Evolutionary conservation across 2,797 vertebrate genomes (phyloP).

Genomic region (Mionectes olivaceus): DNA sequence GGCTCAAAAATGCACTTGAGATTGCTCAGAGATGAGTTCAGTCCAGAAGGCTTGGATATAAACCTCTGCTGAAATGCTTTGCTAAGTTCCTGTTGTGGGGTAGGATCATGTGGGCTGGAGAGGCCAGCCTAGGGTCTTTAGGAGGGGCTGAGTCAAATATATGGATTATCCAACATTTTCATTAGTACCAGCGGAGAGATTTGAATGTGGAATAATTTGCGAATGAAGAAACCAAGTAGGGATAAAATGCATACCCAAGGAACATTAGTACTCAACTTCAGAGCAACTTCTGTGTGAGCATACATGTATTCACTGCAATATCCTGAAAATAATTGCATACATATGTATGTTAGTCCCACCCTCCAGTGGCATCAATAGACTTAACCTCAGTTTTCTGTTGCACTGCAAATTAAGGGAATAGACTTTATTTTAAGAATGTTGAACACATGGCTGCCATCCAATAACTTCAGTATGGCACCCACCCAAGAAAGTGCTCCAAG

Average conservation of each 20-base stretch:
- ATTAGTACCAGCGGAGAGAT: background rate
- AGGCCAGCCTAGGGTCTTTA: background rate
- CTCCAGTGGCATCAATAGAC: conserved; percentile 38
- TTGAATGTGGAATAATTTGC: background rate
- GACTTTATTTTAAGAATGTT: conserved; percentile 48
- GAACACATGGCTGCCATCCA: conserved; percentile 43
- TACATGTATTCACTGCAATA: background rate
- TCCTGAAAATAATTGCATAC: conserved; percentile 55
- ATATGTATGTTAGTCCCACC: conserved; percentile 35
- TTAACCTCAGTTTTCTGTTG: conserved; percentile 25
- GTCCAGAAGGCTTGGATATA: background rate
- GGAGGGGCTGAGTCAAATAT: background rate
- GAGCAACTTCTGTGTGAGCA: background rate
- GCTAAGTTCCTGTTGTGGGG: background rate
- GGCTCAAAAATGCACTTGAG: background rate
- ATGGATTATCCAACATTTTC: conserved; percentile 32
- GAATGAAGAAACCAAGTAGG: conserved; percentile 22
- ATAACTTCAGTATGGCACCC: conserved; percentile 42
- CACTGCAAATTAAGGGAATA: conserved; percentile 60
- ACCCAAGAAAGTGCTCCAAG: conserved; percentile 38
- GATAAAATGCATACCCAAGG: background rate
- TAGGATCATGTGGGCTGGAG: background rate
- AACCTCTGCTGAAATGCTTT: background rate
- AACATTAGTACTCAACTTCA: background rate
- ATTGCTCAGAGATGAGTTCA: background rate